Evolutionary conservation across 2,888 invertebrate genomes (phyloP), one percentile per base, ranked within the genome.

Genomic region (Vandiemenella viatica): DNA sequence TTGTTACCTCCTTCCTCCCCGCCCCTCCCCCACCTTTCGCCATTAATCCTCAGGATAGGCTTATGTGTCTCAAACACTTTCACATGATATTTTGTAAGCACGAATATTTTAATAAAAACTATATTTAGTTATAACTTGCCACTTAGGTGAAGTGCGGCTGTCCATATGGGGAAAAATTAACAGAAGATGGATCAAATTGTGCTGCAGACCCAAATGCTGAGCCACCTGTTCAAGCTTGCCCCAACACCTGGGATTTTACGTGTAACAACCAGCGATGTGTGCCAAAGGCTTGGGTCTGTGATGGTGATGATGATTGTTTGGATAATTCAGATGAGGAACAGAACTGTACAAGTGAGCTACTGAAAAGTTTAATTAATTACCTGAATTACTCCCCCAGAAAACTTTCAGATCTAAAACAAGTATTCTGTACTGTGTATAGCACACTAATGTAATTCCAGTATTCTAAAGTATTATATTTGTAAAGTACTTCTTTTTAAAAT

Each of bases 281-380:
- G 46, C 90, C 91, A 0, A 88, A 88, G 63, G 85, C 87, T 7
- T 95, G 93, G 93, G 83, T 91, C 1, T 95, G 95, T 63, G 93
- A 95, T 63, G 93, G 92, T 0, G 95, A 95, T 59, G 88, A 95
- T 61, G 95, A 96, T 63, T 96, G 96, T 60, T 69, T 93, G 58
- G 95, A 96, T 62, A 89, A 91, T 67, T 90, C 91, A 49, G 95
- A 95, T 62, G 95, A 95, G 65, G 83, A 87, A 67, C 89, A 88
- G 62, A 92, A 93, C 60, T 96, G 95, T 64, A 91, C 90, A 48
- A 88, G 86, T 84, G 64, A 76, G 80, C 74, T 18, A 4, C 16
- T 21, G n/a, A 7, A n/a, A n/a, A n/a, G n/a, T n/a, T n/a, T n/a
- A n/a, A n/a, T n/a, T n/a, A n/a, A n/a, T n/a, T n/a, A n/a, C n/a